Percentiles rank a stretch among this genome's conserved stretches.
Conservation (phyloP, 1,140 invertebrate genomes). For the Melanaphis sacchari region DNA sequence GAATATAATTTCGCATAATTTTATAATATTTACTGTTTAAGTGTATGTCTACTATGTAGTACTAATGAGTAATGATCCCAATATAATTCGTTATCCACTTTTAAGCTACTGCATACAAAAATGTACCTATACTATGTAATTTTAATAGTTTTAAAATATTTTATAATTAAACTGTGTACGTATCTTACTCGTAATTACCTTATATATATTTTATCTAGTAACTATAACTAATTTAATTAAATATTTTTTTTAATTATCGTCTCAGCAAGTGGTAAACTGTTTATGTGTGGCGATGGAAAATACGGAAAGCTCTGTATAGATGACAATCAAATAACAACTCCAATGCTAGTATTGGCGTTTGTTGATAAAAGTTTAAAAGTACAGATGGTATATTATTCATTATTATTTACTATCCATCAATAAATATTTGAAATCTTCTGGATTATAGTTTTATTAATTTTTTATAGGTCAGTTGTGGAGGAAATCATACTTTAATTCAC, state of each 20-base stretch:
- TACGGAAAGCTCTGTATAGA: conserved; percentile 54
- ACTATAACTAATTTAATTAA: neutral
- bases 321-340: neutral
- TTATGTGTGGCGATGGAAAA: conserved; percentile 49
- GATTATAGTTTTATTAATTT: neutral
- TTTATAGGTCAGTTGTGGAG: conserved; percentile 41
- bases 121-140: neutral
- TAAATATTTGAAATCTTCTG: neutral
- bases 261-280: conserved; percentile 35
- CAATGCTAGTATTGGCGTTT: conserved; percentile 7
- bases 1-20: no score
- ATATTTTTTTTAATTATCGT: neutral
- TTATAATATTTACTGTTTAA: no score
- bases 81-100: neutral
- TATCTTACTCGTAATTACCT: neutral
- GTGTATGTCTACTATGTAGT: no score
- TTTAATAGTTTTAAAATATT: neutral
- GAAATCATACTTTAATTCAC: conserved; percentile 40
- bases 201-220: neutral
- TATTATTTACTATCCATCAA: neutral
- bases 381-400: conserved; percentile 17
- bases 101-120: neutral
- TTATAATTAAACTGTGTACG: neutral
- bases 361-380: conserved; percentile 21
- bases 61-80: no score